Conservation (phyloP, 2,797 vertebrate species). For the Phylloscopus collybita region DNA sequence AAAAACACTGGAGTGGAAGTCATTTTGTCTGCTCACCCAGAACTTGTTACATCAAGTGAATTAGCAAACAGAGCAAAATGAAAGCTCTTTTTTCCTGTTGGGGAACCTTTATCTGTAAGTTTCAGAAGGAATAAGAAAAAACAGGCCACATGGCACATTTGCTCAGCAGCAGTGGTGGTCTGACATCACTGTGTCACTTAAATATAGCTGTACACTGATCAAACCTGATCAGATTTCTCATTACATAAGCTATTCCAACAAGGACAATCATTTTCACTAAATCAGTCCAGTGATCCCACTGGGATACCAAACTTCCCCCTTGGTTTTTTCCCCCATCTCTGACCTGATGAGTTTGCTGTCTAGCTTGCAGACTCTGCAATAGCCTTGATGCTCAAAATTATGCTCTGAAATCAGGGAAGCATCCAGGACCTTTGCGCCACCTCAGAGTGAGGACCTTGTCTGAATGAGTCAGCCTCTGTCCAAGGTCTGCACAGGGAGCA, state of each 20-base stretch:
- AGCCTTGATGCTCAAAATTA: neutral
- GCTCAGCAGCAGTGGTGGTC: neutral
- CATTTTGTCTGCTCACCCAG: neutral
- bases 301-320: neutral
- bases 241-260: neutral
- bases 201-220: neutral
- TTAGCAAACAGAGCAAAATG: neutral
- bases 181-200: neutral
- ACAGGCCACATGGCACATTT: neutral
- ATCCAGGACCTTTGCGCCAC: neutral
- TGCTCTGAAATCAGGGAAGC: neutral
- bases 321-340: neutral
- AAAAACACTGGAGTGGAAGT: neutral
- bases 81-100: neutral
- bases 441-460: neutral
- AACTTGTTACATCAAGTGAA: constrained; percentile 11
- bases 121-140: constrained; percentile 1
- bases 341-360: neutral
- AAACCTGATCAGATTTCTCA: neutral
- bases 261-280: neutral
- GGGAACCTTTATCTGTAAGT: neutral
- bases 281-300: neutral
- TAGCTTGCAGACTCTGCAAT: neutral
- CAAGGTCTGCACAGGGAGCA: neutral
- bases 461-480: neutral